Conservation (phyloP, 2,888 invertebrate genomes). For the Bellardia pandia region DNA sequence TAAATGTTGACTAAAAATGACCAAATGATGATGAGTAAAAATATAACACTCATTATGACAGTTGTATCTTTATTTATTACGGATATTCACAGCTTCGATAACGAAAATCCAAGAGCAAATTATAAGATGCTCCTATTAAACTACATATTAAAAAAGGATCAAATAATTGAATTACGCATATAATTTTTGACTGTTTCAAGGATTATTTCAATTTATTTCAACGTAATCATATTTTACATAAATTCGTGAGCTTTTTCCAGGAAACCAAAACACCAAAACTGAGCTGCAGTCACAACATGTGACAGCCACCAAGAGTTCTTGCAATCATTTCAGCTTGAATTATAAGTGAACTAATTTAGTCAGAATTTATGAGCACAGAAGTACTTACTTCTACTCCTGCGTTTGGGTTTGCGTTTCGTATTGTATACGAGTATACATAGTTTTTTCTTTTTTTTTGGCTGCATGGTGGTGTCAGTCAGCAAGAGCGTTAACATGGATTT, state of each 20-base stretch:
- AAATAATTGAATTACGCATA: no score
- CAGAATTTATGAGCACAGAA: constrained; percentile 58
- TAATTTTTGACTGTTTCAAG: no score
- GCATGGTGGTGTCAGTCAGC: constrained; percentile 57
- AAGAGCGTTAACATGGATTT: constrained; percentile 74
- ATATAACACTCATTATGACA: constrained; percentile 36
- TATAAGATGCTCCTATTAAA: no score
- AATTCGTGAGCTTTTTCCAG: neutral
- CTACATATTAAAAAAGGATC: no score
- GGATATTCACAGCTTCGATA: neutral
- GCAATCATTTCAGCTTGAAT: constrained; percentile 25
- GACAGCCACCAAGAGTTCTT: constrained; percentile 38
- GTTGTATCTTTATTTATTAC: constrained; percentile 1
- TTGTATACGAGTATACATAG: neutral
- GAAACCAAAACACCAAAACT: neutral
- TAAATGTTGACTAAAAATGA: constrained; percentile 55
- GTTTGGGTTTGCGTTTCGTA: no score
- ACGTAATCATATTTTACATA: neutral
- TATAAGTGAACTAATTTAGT: constrained; percentile 69
- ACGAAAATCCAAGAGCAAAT: neutral
- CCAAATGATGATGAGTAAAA: constrained; percentile 43
- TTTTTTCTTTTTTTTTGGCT: constrained; percentile 10
- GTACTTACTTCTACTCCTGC: neutral
- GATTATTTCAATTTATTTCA: no score
- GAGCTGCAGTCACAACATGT: constrained; percentile 30